These are phyloP conservation scores for Galeopsomyia nigrocyanea DNA, from an alignment of 2,888 invertebrate species.

Conservation along the genomic window DNA sequence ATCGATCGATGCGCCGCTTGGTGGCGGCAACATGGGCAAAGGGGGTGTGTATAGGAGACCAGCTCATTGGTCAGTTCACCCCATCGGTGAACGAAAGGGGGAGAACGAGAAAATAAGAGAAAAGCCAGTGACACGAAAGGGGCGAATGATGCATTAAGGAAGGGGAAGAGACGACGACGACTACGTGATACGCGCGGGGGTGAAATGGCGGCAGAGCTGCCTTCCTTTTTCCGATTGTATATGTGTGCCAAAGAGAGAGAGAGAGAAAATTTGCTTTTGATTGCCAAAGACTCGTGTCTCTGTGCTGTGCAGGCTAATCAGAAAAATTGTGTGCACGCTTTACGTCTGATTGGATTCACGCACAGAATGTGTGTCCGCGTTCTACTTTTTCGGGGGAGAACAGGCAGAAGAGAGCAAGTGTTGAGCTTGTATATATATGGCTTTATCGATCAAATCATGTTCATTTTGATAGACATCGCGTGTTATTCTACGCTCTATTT, in stretches of 20 bases:
- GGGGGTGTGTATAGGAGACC: not conserved
- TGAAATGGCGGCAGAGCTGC: not conserved
- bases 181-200: not conserved
- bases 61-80: conserved; percentile 46
- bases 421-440: no score
- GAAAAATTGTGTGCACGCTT: no score
- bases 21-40: conserved; percentile 20
- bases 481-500: no score
- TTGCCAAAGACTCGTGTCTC: no score
- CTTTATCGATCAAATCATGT: no score
- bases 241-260: conserved; percentile 7
- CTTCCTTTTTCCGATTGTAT: no score
- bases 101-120: conserved; percentile 28
- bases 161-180: conserved; percentile 9
- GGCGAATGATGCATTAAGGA: conserved; percentile 1
- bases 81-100: conserved; percentile 6
- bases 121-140: conserved; percentile 27
- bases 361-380: no score
- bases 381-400: not conserved
- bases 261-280: not conserved
- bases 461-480: no score
- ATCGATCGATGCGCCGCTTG: conserved; percentile 45
- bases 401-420: not conserved
- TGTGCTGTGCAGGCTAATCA: no score
- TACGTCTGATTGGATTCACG: no score